Evolutionary conservation across 2,888 invertebrate genomes (phyloP), one percentile per base, ranked within the genome.

Genomic region (Matsumyia berberina): DNA sequence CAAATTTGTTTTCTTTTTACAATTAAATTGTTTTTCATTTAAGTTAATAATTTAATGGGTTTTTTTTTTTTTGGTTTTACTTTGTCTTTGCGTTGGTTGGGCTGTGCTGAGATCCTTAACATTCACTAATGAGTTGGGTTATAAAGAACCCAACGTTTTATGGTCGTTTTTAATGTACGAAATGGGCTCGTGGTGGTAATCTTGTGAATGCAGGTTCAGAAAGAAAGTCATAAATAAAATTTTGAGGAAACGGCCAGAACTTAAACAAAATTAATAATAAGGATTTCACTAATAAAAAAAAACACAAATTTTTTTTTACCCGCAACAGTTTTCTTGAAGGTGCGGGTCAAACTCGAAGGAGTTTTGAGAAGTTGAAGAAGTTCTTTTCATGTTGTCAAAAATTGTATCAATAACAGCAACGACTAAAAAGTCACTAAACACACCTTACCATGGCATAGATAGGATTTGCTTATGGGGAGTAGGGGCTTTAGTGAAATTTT

Each of bases 21-120:
- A 64, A 44, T 64, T 73, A 55, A 53, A 62, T 73, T 55, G 42
- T 73, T 73, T 73, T 55, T 29, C 62, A 73, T 42, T 73, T 44
- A 60, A 72, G 60, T 60, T 51, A 51, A 62, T 62, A 60, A 51
- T 60, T 72, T 62, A 73, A 73, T 62, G 73, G 24, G 31, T 31
- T 37, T 29, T 70, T 29, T 12, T 31, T 29, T 37, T 35, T 19
- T 29, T 42, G 1, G 1, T n/a, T 19, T 69, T 19, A 39, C n/a
- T 60, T 19, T 53, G 11, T 5, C 33, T 15, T 60, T 12, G 15
- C 6, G 12, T n/a, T 39, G 17, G 17, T 44, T 2, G 53, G 35
- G 42, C 33, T 17, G 12, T 55, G 46, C 15, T 24, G 17, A 49
- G 12, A 31, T 24, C 19, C 46, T 4, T 42, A 31, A 60, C 73